phyloP scores from a whole-genome alignment of 2,113 vertebrate species.

The Gymnorhina tibicen region DNA sequence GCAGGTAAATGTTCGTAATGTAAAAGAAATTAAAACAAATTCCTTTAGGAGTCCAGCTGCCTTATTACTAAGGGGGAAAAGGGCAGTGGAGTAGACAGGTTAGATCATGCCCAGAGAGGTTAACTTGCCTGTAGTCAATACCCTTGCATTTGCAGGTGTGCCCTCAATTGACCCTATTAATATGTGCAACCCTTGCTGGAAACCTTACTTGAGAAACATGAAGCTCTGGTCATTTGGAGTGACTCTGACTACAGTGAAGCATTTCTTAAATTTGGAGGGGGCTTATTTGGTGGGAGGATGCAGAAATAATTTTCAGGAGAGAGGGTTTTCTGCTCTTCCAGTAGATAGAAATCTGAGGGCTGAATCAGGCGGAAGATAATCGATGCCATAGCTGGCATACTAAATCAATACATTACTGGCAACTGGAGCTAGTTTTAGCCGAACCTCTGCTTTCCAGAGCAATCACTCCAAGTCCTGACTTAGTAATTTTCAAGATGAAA shows the following conservation, averaged over 20 bases:
- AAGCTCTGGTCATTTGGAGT: not conserved
- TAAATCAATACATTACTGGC: constrained; percentile 67
- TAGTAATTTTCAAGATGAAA: constrained; percentile 62
- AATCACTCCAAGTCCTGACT: constrained; percentile 53
- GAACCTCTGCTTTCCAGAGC: constrained; percentile 53
- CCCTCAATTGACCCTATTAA: constrained; percentile 53
- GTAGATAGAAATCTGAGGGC: constrained; percentile 26
- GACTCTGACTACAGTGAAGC: not conserved
- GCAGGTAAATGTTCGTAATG: constrained; percentile 39
- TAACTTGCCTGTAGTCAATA: constrained; percentile 55
- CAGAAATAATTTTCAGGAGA: not conserved
- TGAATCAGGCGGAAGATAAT: constrained; percentile 47
- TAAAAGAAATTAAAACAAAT: constrained; percentile 47
- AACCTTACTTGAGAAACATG: not conserved
- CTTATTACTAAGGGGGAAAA: constrained; percentile 19
- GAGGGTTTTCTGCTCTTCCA: constrained; percentile 31
- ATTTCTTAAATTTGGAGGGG: not conserved
- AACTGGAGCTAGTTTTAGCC: constrained; percentile 51
- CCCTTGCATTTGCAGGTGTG: constrained; percentile 59
- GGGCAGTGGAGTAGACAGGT: not conserved
- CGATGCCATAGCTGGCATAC: constrained; percentile 19
- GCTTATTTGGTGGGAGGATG: not conserved
- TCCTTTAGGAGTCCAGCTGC: not conserved
- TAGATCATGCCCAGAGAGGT: constrained; percentile 21
- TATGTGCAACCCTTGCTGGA: constrained; percentile 5